Conservation (phyloP, 2,888 invertebrate genomes). For the Chelonus formosanus region DNA sequence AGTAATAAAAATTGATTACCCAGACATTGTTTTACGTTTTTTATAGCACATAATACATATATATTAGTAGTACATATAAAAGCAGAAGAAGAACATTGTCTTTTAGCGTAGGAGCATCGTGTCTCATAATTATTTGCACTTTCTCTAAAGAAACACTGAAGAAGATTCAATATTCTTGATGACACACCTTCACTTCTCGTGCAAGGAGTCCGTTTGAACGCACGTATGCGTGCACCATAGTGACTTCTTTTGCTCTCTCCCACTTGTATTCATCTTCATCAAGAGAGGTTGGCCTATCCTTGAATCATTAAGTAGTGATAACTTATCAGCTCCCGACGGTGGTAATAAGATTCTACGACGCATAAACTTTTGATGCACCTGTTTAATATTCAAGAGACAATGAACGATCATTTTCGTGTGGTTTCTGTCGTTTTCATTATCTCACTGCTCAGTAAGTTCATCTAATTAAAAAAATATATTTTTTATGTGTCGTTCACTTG, state of each 20-base stretch:
- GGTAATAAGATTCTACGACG: constrained; percentile 29
- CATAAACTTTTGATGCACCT: constrained; percentile 4
- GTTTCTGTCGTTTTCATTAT: constrained; percentile 20
- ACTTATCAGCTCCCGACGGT: constrained; percentile 43
- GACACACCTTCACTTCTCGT: not conserved
- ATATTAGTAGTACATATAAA: too few relatives aligned
- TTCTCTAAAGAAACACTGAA: not conserved
- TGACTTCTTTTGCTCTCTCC: constrained; percentile 20
- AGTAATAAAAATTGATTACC: constrained; percentile 45
- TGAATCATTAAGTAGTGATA: constrained; percentile 45
- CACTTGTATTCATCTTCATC: constrained; percentile 3
- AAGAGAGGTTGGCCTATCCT: constrained; percentile 37
- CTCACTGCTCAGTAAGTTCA: constrained; percentile 32
- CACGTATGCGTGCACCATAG: not conserved
- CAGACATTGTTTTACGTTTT: not conserved
- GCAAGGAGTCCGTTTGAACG: not conserved
- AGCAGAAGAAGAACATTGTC: too few relatives aligned
- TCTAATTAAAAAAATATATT: not conserved
- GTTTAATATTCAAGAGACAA: constrained; percentile 20
- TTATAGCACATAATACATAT: not conserved
- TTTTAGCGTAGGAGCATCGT: not conserved
- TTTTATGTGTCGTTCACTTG: too few relatives aligned
- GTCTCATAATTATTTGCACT: not conserved
- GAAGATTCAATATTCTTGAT: not conserved
- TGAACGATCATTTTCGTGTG: constrained; percentile 20